These are phyloP conservation scores for Tetropium fuscum DNA, from an alignment of 2,888 invertebrate species.

Conservation along the genomic window DNA sequence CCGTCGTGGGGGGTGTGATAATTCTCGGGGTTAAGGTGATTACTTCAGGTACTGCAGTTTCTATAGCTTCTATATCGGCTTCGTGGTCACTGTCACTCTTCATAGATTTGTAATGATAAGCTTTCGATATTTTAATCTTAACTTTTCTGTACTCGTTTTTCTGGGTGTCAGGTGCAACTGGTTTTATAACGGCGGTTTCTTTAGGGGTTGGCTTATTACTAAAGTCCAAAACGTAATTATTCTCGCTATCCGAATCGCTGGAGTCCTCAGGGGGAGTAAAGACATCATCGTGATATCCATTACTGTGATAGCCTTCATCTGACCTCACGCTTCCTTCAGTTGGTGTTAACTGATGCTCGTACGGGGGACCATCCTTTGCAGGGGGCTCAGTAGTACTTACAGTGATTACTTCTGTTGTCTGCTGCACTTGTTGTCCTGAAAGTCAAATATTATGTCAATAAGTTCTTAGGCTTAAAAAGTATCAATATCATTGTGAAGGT, in stretches of 20 bases:
- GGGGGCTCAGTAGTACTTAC: slow-evolving; percentile 62
- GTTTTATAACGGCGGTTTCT: slow-evolving; percentile 71
- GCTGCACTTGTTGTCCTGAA: slow-evolving; percentile 69
- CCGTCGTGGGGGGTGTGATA: slow-evolving; percentile 70
- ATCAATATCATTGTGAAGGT: no score
- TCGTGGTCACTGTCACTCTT: slow-evolving; percentile 73
- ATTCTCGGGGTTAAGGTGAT: slow-evolving; percentile 59
- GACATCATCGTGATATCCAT: slow-evolving; percentile 90
- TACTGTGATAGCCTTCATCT: slow-evolving; percentile 94
- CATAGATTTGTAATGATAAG: slow-evolving; percentile 71
- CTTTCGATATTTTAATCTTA: slow-evolving; percentile 93
- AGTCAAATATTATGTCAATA: slow-evolving; percentile 12
- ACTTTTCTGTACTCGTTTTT: slow-evolving; percentile 94
- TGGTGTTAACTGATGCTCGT: slow-evolving; percentile 83
- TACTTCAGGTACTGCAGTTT: slow-evolving; percentile 68
- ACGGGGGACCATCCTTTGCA: slow-evolving; percentile 65
- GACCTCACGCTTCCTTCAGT: slow-evolving; percentile 90
- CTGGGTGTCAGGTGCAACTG: slow-evolving; percentile 69
- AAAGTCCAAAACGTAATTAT: slow-evolving; percentile 92
- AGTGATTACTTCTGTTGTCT: slow-evolving; percentile 64
- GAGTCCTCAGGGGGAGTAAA: slow-evolving; percentile 93
- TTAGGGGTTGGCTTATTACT: slow-evolving; percentile 69
- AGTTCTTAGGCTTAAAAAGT: no score
- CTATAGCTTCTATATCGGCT: slow-evolving; percentile 67
- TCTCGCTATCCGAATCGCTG: slow-evolving; percentile 88